Conservation (phyloP, 2,888 invertebrate genomes). For the Tethea ocularis region DNA sequence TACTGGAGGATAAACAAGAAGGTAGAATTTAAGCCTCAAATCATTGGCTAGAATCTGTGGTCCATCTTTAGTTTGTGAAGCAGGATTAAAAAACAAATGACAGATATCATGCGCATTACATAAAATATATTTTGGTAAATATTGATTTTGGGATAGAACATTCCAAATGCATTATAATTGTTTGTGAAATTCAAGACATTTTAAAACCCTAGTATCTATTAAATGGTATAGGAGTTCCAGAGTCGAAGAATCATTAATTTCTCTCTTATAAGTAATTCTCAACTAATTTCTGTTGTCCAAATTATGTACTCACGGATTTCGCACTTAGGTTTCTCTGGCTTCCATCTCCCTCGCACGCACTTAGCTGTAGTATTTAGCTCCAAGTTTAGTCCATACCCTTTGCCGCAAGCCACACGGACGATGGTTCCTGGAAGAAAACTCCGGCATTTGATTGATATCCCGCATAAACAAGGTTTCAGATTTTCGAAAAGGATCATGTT, state of each 20-base stretch:
- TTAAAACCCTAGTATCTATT: not conserved
- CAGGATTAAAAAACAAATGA: not conserved
- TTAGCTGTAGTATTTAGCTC: conserved; percentile 89
- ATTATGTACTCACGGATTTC: conserved; percentile 86
- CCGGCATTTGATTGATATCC: not conserved
- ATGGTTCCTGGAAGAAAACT: conserved; percentile 82
- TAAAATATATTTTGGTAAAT: not conserved
- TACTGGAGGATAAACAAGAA: conserved; percentile 70
- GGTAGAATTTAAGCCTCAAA: not conserved
- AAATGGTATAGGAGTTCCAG: too few relatives aligned
- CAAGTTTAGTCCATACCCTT: conserved; percentile 90
- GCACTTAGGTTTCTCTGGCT: conserved; percentile 91
- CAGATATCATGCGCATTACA: not conserved
- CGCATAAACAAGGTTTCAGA: too few relatives aligned
- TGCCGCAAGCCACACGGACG: conserved; percentile 89
- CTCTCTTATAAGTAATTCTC: too few relatives aligned
- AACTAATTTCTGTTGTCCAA: not conserved
- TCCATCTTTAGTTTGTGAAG: not conserved
- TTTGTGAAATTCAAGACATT: not conserved
- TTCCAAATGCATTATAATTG: not conserved
- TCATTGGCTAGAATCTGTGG: not conserved
- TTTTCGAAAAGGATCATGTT: too few relatives aligned
- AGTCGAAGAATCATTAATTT: not conserved
- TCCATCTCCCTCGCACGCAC: conserved; percentile 94
- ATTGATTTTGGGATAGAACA: not conserved